These are phyloP conservation scores for Protophormia terraenovae DNA, from an alignment of 2,888 invertebrate genomes.

Conservation along the genomic window DNA sequence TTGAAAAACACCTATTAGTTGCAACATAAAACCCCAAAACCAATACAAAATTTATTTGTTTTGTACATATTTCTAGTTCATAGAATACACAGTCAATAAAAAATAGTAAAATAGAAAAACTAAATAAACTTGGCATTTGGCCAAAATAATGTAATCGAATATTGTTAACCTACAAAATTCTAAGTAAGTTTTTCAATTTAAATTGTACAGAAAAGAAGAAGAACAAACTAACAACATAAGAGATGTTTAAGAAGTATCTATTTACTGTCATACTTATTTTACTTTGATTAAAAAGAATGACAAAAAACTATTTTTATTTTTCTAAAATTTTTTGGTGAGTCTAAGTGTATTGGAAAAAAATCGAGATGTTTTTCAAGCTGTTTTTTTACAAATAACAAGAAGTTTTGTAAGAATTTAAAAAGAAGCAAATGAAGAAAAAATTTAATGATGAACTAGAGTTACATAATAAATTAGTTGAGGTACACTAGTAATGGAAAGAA, in stretches of 20 bases:
- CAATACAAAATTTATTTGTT: conserved; percentile 19
- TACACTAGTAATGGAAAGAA: background rate
- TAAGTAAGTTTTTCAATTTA: conserved; percentile 50
- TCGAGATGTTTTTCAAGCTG: background rate
- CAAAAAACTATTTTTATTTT: background rate
- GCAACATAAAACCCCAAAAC: background rate
- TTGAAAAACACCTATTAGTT: conserved; percentile 3
- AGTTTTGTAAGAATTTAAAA: background rate
- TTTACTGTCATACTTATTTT: conserved; percentile 21
- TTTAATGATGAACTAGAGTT: background rate
- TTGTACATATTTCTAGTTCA: conserved; percentile 2
- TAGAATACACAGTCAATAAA: conserved; percentile 8
- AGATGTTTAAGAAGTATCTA: conserved; percentile 14
- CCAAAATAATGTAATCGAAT: conserved; percentile 65
- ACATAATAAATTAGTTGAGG: background rate
- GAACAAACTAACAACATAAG: background rate
- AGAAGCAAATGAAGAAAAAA: background rate
- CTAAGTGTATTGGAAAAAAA: background rate
- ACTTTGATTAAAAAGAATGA: conserved; percentile 34
- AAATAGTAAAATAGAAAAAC: background rate
- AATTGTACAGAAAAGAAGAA: background rate
- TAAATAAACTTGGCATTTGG: conserved; percentile 62
- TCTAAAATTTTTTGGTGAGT: background rate
- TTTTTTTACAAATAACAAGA: background rate
- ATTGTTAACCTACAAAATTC: conserved; percentile 64